Base-by-base conservation (phyloP, 2,797 vertebrate genomes). In the Takifugu ocellatus region DNA sequence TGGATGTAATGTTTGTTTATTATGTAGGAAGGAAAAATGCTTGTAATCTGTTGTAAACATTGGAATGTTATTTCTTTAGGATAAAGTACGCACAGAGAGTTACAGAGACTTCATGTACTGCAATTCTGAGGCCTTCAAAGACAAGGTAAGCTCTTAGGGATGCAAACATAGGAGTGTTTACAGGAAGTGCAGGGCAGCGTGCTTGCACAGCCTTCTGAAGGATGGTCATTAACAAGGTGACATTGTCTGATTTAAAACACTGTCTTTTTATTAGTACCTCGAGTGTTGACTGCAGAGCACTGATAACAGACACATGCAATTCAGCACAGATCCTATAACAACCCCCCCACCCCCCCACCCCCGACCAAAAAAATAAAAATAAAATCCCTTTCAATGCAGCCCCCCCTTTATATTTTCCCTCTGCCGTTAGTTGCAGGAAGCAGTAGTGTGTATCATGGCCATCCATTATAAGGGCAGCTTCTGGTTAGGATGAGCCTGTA, bases 81-180 rank as follows among this genome's bases (percentile, higher is more conserved):
- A 99, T 75, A 93, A 88, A 87, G 93, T 98, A n/a, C 93, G 96
- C 46, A 98, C 95, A 0, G 94, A 96, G 87, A 94, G 93, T 82
- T 98, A 99, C 84, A 86, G 94, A 6, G 91, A 98, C 86, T 98
- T 98, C 89, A 93, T 97, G 82, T 94, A 93, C 79, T 77, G 79
- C 63, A 99, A 98, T 81, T 79, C 92, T 2, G 94, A 96, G 5
- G 84, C 96, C 77, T 98, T 98, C 92, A 93, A 85, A 90, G 94
- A 95, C 88, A 98, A 98, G 94, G 97, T 98, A 78, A 91, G 93
- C 36, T 39, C 3, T 3, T n/a, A 27, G 9, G 3, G 4, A 59
- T 68, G 50, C 48, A 49, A 2, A 43, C 15, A 3, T 39, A 25
- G 16, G 57, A 14, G 59, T 65, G 49, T 68, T 26, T 54, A 0